Base-by-base conservation (phyloP, 2,113 vertebrate genomes). In the Trogon melanurus region DNA sequence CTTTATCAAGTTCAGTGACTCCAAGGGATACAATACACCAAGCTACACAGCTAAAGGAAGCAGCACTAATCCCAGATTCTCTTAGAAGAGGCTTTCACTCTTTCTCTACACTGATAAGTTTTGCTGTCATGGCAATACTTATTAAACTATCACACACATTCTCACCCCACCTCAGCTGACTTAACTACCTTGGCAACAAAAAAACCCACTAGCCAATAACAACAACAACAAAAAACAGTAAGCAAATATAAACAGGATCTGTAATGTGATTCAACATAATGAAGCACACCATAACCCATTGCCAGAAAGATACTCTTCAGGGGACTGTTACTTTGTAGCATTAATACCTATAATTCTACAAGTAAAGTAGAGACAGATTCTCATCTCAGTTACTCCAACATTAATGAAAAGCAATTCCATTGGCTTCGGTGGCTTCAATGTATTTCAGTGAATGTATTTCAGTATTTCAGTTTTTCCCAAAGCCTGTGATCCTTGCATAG, bases 171-270 rank as follows among this genome's bases (percentile, higher is more conserved):
- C 45, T 88, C 62, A 85, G 45, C 0, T 85, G 82, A 67, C 69
- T 44, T n/a, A 75, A 17, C 15, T 67, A 16, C 10, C 41, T 36
- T 16, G 23, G 12, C 19, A 4, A 4, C 84, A 76, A 54, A 67
- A 36, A 47, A 22, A 16, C 2, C 2, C 3, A 0, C 1, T 15
- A 18, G 26, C 4, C 21, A 81, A 53, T 2, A 41, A 41, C 41
- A 41, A 41, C 41, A 41, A 41, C 18, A 36, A 45, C 9, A 56
- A 11, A 13, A 34, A 7, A 22, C 19, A 16, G 11, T 54, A 48
- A 2, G 0, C 34, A 66, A 80, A 73, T 5, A 12, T 4, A n/a
- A 41, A 41, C 32, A 18, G 15, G 54, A 60, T 56, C 48, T 73
- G 19, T 18, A 74, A 30, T 12, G 21, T 56, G 66, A 85, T 11